Evolutionary conservation across 2,113 vertebrate genomes (phyloP), one percentile per base, ranked within the genome.

Genomic region (Ictalurus furcatus): DNA sequence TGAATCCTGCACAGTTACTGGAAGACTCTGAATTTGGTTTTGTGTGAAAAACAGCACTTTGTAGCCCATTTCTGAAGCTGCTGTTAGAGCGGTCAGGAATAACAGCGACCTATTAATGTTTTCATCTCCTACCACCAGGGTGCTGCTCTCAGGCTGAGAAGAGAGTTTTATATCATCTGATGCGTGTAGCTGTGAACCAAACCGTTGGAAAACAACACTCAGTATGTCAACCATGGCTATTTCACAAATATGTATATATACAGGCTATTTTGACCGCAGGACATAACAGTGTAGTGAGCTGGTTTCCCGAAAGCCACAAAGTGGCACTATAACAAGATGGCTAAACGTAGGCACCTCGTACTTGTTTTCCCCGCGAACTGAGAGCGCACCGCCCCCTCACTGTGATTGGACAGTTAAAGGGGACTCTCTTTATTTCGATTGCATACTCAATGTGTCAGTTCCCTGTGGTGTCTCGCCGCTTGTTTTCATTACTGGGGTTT

Each of bases 41-140:
- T 90, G 94, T 17, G 94, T 93, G 90, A 95, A 95, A 92, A 95
- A 96, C 34, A 94, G 3, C 13, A 96, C 95, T 69, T 52, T 93
- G 0, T 92, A 12, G 1, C 92, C 95, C 74, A 90, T 14, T 85
- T 95, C 92, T 0, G 94, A 92, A 34, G 96, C 95, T 0, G 95
- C 95, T 0, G 93, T 94, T 8, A 96, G 90, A 16, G 95, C 95
- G 30, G 95, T 86, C 6, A 96, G 88, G 67, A 96, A 93, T 86
- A 96, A 84, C 91, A 96, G 3, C 0, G 94, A 92, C 69, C 92
- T 94, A 85, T 89, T 93, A 21, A 94, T 13, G 58, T 78, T 84
- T 28, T n/a, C 71, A 6, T 95, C 94, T 1, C 96, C 96, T 1
- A 95, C 59, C 54, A 96, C 0, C 86, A 96, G 76, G 1, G 89